Evolutionary conservation across 2,888 invertebrate species (phyloP).

Genomic region (Ophion obscuratus): DNA sequence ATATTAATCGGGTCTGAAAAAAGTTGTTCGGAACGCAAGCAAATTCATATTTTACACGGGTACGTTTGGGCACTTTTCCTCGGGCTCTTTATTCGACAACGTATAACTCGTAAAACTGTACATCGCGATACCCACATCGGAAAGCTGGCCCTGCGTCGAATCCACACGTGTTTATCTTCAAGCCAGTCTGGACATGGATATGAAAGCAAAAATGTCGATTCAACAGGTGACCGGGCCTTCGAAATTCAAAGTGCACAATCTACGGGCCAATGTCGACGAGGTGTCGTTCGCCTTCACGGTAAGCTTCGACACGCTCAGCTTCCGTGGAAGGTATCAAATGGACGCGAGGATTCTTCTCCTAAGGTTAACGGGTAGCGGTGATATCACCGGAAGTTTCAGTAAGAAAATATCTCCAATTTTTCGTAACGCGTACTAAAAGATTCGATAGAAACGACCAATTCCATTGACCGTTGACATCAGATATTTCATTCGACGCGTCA

Average conservation of each 20-base stretch:
- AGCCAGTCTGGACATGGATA: background rate
- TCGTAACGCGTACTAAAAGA: background rate
- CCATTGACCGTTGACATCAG: background rate
- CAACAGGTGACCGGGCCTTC: slow-evolving; percentile 80
- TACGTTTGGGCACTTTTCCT: too few relatives aligned
- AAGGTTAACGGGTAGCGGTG: slow-evolving; percentile 87
- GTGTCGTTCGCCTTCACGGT: slow-evolving; percentile 88
- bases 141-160: too few relatives aligned
- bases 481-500: background rate
- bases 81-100: too few relatives aligned
- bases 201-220: background rate
- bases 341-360: slow-evolving; percentile 88
- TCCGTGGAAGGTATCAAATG: slow-evolving; percentile 89
- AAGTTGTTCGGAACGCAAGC: too few relatives aligned
- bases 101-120: too few relatives aligned
- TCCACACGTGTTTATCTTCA: too few relatives aligned
- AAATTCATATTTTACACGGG: too few relatives aligned
- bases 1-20: too few relatives aligned
- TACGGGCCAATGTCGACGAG: slow-evolving; percentile 86
- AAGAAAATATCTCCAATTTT: slow-evolving; percentile 80
- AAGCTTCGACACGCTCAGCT: slow-evolving; percentile 86
- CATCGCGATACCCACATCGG: too few relatives aligned
- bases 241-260: slow-evolving; percentile 76
- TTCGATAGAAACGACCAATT: background rate
- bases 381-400: slow-evolving; percentile 89